Evolutionary conservation across 2,113 vertebrate species (phyloP), one percentile per base, ranked within the genome.

Genomic region (Mystacornis crossleyi): DNA sequence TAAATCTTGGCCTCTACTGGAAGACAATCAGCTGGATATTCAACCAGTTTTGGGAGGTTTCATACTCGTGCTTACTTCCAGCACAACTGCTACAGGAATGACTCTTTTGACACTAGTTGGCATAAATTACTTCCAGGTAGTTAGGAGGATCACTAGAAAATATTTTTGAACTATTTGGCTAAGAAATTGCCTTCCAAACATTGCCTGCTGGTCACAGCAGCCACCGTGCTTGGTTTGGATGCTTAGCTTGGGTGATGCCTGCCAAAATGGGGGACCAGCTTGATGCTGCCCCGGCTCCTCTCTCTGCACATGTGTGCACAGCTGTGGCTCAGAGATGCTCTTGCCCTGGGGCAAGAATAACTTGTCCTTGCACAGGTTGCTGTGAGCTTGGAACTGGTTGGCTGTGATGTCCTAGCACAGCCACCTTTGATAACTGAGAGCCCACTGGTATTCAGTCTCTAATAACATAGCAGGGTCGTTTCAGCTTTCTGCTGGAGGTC

Each of bases 401-500:
- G n/a, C 92, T 95, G 65, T 82, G 93, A 11, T 43, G 38, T 11
- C 17, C 55, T 79, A 54, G 75, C 38, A 8, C 64, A 66, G 74
- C 83, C 93, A 94, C 67, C 79, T 95, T 89, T 95, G 90, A 86
- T 89, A 92, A 42, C 85, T 81, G 96, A 96, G 95, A 95, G 80
- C 93, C 93, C 48, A 1, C 67, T 84, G 91, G 93, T 89, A 97
- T 92, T 74, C 81, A 31, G 69, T 84, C 62, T 95, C 75, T 81
- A 78, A 89, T 90, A 96, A 86, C 80, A 51, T 3, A 53, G 47
- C 74, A 33, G 66, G 75, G 83, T 90, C 58, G 1, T 72, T 92
- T 97, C 51, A 89, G 82, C 89, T 91, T 90, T 92, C 74, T 97
- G 84, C 92, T 90, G 57, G 92, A 93, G 96, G 96, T 97, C 92